A percentile compares a stretch with the other conserved stretches of the same genome.
Evolutionary conservation across 92 coral and sea anemone species (phyloP).

Genomic region (Hydrozoanthus gracilis): DNA sequence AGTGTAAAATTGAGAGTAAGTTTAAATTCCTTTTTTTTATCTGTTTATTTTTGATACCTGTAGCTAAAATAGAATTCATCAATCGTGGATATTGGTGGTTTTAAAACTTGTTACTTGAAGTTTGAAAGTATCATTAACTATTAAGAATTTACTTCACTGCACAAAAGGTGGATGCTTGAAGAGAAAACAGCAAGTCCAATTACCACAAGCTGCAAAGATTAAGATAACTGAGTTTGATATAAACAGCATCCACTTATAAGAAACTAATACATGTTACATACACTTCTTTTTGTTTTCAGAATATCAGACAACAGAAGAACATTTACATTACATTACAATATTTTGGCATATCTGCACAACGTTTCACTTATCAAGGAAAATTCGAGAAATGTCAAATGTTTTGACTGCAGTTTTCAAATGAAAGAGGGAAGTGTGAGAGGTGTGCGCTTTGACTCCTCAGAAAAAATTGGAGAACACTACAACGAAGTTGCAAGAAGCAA

Average conservation of each 20-base stretch:
- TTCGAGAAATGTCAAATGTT: constrained; percentile 49
- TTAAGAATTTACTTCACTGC: neutral
- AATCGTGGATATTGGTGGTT: neutral
- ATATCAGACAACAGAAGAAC: neutral
- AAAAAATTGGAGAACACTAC: constrained; percentile 33
- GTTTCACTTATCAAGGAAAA: constrained; percentile 59
- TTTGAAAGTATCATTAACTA: constrained; percentile 7
- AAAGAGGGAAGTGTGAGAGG: constrained; percentile 51
- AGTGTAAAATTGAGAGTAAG: too few species aligned
- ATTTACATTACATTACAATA: neutral
- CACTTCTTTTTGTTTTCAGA: constrained; percentile 1
- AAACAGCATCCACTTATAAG: constrained; percentile 19
- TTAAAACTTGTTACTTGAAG: constrained; percentile 2
- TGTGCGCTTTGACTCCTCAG: constrained; percentile 54
- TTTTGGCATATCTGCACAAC: constrained; percentile 45
- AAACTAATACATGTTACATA: constrained; percentile 11
- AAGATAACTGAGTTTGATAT: constrained; percentile 19
- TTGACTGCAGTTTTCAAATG: constrained; percentile 52
- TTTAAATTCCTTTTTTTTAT: too few species aligned
- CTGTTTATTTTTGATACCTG: too few species aligned
- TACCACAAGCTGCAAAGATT: constrained; percentile 7
- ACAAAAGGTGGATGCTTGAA: neutral
- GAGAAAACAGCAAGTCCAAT: neutral
- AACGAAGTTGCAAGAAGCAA: constrained; percentile 41
- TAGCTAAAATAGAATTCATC: neutral